phyloP scores from a whole-genome alignment of 2,888 invertebrate genomes.

The Fragum whitleyi region DNA sequence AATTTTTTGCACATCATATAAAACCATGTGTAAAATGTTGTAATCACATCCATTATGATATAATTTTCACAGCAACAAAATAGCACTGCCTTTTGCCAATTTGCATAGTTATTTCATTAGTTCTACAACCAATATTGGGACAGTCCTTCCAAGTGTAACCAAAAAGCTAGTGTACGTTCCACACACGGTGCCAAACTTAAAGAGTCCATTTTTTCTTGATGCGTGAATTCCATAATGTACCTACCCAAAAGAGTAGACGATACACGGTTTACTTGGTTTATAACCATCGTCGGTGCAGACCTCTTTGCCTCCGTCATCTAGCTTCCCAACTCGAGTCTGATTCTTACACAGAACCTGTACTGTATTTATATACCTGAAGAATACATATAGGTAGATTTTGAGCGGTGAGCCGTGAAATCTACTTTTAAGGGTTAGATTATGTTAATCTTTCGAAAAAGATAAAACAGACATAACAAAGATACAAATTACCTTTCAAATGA shows the following conservation, averaged over 20 bases:
- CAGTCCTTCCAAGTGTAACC: background rate
- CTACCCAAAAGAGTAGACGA: conserved; percentile 25
- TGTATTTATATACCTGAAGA: conserved; percentile 20
- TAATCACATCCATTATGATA: too few species aligned
- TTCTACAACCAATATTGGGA: background rate
- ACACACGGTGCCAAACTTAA: background rate
- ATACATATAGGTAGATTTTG: too few species aligned
- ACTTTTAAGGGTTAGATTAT: too few species aligned
- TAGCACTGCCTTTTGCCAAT: too few species aligned
- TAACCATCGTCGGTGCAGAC: conserved; percentile 4
- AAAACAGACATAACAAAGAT: too few species aligned
- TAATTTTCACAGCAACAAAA: too few species aligned
- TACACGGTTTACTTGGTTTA: background rate
- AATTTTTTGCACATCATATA: too few species aligned
- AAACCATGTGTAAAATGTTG: too few species aligned
- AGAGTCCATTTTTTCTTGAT: background rate
- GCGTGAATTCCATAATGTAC: background rate
- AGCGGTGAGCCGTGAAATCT: too few species aligned
- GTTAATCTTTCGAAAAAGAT: too few species aligned
- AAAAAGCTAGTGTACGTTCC: background rate
- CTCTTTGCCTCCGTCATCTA: conserved; percentile 19
- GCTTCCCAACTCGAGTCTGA: conserved; percentile 1
- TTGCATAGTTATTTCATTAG: too few species aligned
- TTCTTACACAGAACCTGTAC: conserved; percentile 21
- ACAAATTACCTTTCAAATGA: too few species aligned